Evolutionary conservation across 2,797 vertebrate species (phyloP).

Genomic region (Meda fulgida): DNA sequence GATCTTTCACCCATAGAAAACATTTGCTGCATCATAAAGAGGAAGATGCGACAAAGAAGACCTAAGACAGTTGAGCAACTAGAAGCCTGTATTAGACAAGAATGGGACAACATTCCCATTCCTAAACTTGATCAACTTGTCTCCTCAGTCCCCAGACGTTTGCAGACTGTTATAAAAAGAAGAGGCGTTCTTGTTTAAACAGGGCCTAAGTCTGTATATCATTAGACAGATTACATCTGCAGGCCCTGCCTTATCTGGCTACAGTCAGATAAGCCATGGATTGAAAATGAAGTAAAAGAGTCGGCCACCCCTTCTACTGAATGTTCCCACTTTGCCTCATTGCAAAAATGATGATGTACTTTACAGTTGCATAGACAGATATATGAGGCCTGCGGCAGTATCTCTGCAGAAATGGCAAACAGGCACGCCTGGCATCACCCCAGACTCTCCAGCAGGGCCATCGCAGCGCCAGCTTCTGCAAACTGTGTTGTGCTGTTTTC

Average conservation of each 20-base stretch:
- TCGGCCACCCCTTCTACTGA: neutral
- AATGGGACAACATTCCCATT: too few species aligned
- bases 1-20: too few species aligned
- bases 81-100: too few species aligned
- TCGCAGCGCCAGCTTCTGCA: neutral
- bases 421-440: slow-evolving; percentile 8
- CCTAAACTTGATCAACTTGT: too few species aligned
- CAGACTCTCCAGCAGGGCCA: slow-evolving; percentile 11
- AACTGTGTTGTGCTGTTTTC: slow-evolving; percentile 17
- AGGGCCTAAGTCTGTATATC: slow-evolving; percentile 47
- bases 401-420: neutral
- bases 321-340: slow-evolving; percentile 8
- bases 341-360: slow-evolving; percentile 5
- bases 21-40: too few species aligned
- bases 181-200: too few species aligned
- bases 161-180: too few species aligned
- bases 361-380: neutral
- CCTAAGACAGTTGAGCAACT: too few species aligned
- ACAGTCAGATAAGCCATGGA: slow-evolving; percentile 41
- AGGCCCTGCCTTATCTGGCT: slow-evolving; percentile 32
- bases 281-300: slow-evolving; percentile 35
- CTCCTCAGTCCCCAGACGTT: too few species aligned
- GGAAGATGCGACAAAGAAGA: too few species aligned
- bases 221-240: slow-evolving; percentile 54
- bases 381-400: neutral